Base-by-base conservation (phyloP, 2,797 vertebrate genomes). In the Spatula versicolor region DNA sequence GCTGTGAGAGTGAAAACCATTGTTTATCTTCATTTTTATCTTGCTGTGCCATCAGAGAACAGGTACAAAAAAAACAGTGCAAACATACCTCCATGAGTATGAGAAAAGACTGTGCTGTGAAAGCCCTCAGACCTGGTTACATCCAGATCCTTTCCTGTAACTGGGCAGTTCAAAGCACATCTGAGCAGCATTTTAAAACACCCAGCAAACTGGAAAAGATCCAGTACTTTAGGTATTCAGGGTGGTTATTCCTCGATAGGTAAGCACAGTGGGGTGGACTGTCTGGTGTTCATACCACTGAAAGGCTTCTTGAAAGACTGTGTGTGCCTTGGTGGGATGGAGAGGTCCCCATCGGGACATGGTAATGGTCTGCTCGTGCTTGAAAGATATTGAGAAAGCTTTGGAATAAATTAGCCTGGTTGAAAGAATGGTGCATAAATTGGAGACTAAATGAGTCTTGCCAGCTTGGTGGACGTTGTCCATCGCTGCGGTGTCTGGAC, bases 271-370 rank as follows among this genome's bases (percentile, higher is more conserved):
- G 7, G 28, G 28, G 13, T 1, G 59, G 46, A 22, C 3, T 10
- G 7, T 50, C 19, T 13, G 20, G 13, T 0, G 0, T 86, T 83
- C 56, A 56, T 52, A 71, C 3, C 26, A 2, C 20, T 8, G 6
- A 41, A 74, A 64, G 3, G 9, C 7, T 21, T 11, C 72, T 63
- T 10, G 33, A 54, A 12, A 22, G 45, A 9, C 7, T 41, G 14
- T 11, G 37, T 8, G 11, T 8, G 46, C 33, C 16, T 77, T 80
- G 64, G 9, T 39, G 81, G 45, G 33, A n/a, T 37, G 35, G 37
- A 75, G 64, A 23, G 31, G 60, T 33, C 60, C 35, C 0, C 11
- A 20, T 1, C 5, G n/a, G 9, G 2, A 7, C 4, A 16, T 52
- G 66, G 13, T 11, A 20, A 20, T n/a, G 67, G 18, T 78, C 54